A percentile compares a stretch with the other conserved stretches of the same genome.
phyloP scores from a whole-genome alignment of 2,797 vertebrate species.

The Lemur catta region DNA sequence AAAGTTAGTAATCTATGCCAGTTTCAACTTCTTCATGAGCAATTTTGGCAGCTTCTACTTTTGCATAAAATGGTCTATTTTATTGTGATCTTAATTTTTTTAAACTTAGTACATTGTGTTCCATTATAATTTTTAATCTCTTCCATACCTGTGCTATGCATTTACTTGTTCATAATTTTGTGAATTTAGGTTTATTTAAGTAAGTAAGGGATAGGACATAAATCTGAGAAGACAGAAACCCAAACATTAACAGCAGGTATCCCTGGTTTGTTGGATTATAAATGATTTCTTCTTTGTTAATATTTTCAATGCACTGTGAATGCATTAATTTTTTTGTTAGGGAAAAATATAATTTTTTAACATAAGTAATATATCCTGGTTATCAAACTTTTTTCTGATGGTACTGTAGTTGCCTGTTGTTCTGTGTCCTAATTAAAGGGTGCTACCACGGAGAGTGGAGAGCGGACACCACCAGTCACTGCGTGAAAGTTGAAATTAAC shows the following conservation, averaged over 20 bases:
- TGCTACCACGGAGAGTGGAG: not conserved
- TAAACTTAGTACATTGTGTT: not conserved
- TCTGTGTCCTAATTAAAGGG: not conserved
- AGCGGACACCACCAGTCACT: not conserved
- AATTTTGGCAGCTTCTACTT: not conserved
- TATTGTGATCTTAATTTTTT: slow-evolving; percentile 14
- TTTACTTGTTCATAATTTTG: slow-evolving; percentile 30
- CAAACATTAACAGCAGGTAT: not conserved
- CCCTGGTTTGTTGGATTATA: not conserved
- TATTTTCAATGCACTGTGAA: slow-evolving; percentile 2
- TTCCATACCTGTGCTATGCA: not conserved
- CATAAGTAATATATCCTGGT: not conserved
- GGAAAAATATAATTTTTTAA: not conserved
- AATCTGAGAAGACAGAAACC: slow-evolving; percentile 23
- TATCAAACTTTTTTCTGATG: not conserved
- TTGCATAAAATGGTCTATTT: not conserved
- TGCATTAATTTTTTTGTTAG: slow-evolving; percentile 10
- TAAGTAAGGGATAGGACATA: not conserved
- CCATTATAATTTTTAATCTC: not conserved
- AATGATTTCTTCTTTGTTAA: not conserved
- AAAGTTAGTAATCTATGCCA: not conserved
- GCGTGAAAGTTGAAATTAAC: not conserved
- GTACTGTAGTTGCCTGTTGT: not conserved
- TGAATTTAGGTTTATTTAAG: slow-evolving; percentile 17
- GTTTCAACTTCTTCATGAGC: not conserved